Conservation (phyloP, 1,140 invertebrate genomes). For the Zaprionus tsacasi region DNA sequence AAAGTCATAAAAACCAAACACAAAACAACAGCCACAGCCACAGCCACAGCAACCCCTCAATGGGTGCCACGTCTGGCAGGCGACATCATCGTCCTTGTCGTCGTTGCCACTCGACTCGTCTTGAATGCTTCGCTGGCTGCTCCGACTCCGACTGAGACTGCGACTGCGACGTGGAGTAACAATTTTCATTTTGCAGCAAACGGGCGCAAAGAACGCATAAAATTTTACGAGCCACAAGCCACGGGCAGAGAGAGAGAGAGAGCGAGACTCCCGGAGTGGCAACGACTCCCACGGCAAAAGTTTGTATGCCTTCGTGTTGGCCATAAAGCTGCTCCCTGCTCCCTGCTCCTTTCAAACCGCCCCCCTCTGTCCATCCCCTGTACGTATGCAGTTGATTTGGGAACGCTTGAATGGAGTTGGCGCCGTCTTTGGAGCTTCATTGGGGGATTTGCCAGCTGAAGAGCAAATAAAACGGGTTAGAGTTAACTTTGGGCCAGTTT, state of each 20-base stretch:
- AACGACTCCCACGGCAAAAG: conserved; percentile 74
- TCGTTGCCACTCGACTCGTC: conserved; percentile 71
- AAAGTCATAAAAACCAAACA: conserved; percentile 76
- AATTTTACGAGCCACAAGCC: conserved; percentile 74
- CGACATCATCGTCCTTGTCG: conserved; percentile 52
- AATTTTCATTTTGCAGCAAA: conserved; percentile 76
- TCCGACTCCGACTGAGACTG: conserved; percentile 13
- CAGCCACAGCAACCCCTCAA: conserved; percentile 51
- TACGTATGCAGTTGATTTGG: conserved; percentile 72
- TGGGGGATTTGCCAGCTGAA: conserved; percentile 58
- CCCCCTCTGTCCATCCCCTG: not conserved
- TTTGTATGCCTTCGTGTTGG: conserved; percentile 75
- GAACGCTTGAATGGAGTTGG: conserved; percentile 65
- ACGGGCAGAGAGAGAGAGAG: conserved; percentile 33
- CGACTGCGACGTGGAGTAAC: conserved; percentile 52
- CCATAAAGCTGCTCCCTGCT: conserved; percentile 56
- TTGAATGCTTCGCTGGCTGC: conserved; percentile 52
- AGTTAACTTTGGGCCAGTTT: conserved; percentile 27
- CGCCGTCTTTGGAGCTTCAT: conserved; percentile 36
- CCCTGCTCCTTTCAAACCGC: conserved; percentile 7
- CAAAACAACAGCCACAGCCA: conserved; percentile 26
- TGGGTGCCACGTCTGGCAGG: conserved; percentile 70
- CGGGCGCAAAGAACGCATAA: conserved; percentile 79
- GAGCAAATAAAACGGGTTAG: conserved; percentile 47
- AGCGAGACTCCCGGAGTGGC: not conserved